Percentiles rank a stretch among this genome's conserved stretches.
Evolutionary conservation across 2,797 vertebrate genomes (phyloP).

Genomic region (Syncerus caffer): DNA sequence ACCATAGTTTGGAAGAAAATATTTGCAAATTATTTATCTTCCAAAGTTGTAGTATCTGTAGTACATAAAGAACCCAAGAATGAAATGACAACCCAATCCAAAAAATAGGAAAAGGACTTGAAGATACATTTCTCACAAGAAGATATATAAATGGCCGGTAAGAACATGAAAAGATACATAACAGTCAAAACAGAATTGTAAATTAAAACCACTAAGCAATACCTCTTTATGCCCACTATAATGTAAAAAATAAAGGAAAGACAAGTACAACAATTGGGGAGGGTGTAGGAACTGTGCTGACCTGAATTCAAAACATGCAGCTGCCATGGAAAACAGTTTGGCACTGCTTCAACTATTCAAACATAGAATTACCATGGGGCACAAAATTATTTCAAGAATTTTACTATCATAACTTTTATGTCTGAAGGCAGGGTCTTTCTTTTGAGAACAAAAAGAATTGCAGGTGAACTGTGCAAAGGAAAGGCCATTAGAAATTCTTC

Average conservation of each 20-base stretch:
- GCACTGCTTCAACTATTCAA: neutral
- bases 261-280: neutral
- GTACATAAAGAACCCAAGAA: neutral
- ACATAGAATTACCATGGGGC: neutral
- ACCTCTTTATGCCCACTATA: neutral
- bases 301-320: neutral
- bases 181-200: neutral
- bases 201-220: neutral
- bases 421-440: slow-evolving; percentile 24
- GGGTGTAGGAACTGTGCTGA: neutral
- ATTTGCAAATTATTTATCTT: neutral
- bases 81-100: neutral
- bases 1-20: neutral
- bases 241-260: neutral
- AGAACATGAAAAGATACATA: neutral
- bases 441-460: slow-evolving; percentile 41
- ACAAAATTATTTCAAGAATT: neutral
- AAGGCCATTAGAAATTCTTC: slow-evolving; percentile 30
- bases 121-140: neutral
- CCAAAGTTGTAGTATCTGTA: neutral
- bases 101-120: neutral
- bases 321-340: neutral
- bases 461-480: slow-evolving; percentile 24
- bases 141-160: neutral
- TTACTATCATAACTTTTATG: slow-evolving; percentile 17